These are phyloP conservation scores for Streptopelia turtur DNA, from an alignment of 2,797 vertebrate species.

Conservation along the genomic window DNA sequence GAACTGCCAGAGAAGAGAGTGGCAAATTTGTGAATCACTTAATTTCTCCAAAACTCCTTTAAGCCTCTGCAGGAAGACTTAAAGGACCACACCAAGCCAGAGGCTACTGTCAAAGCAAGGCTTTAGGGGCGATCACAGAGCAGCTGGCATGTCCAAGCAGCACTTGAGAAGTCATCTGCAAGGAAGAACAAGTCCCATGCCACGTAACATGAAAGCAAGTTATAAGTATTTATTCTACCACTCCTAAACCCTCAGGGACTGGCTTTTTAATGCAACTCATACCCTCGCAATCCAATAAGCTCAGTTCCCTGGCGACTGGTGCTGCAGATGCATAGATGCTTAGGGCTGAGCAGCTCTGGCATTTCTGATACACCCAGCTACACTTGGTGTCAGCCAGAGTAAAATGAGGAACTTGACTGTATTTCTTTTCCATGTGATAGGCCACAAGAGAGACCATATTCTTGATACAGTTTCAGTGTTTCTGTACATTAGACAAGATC, in stretches of 20 bases:
- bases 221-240: neutral
- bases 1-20: neutral
- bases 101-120: constrained; percentile 15
- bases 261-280: neutral
- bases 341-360: neutral
- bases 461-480: neutral
- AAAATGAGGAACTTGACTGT: neutral
- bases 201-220: neutral
- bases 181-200: neutral
- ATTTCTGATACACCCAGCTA: neutral
- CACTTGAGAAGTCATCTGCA: neutral
- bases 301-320: neutral
- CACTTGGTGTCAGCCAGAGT: neutral
- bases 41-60: neutral
- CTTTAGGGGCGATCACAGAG: neutral
- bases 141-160: neutral
- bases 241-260: neutral
- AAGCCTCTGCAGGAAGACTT: neutral
- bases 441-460: neutral
- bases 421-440: neutral
- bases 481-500: neutral
- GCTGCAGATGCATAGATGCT: neutral
- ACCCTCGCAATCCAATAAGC: neutral
- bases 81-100: neutral
- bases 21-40: neutral